Percentiles rank a stretch among this genome's conserved stretches.
These are phyloP conservation scores for Troides helena DNA, from an alignment of 2,888 invertebrate genomes.

Conservation along the genomic window DNA sequence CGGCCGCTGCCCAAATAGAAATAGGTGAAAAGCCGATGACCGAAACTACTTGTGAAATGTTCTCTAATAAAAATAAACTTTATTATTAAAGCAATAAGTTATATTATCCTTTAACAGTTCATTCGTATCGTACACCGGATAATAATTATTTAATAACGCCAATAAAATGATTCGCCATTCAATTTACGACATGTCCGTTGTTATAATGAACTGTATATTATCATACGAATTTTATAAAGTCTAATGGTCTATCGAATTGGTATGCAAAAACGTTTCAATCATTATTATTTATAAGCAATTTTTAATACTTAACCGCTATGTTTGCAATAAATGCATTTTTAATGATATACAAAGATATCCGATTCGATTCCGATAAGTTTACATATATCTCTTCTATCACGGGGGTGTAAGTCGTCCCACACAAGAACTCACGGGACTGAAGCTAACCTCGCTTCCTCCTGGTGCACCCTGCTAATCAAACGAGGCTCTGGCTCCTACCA, in stretches of 20 bases:
- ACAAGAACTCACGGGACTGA: no score
- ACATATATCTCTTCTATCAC: no score
- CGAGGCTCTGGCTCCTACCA: no score
- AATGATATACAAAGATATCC: no score
- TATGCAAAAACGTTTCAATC: slow-evolving; percentile 5
- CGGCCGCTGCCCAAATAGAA: slow-evolving; percentile 43
- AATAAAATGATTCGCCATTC: slow-evolving; percentile 27
- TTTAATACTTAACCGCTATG: no score
- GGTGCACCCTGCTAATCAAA: no score
- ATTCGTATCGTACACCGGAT: slow-evolving; percentile 7
- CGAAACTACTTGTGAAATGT: slow-evolving; percentile 33
- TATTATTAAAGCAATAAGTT: not conserved
- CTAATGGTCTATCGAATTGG: slow-evolving; percentile 5
- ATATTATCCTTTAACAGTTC: not conserved
- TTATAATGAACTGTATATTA: slow-evolving; percentile 12
- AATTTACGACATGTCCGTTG: slow-evolving; percentile 19
- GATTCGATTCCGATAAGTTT: no score
- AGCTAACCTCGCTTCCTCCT: no score
- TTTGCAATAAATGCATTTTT: no score
- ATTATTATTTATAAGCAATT: slow-evolving; percentile 4
- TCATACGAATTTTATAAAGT: slow-evolving; percentile 16
- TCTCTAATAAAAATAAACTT: slow-evolving; percentile 23
- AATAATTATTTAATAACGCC: slow-evolving; percentile 17
- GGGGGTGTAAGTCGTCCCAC: no score
- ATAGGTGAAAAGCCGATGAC: slow-evolving; percentile 53